phyloP scores from a whole-genome alignment of 2,888 invertebrate genomes.

The Volucella inanis region DNA sequence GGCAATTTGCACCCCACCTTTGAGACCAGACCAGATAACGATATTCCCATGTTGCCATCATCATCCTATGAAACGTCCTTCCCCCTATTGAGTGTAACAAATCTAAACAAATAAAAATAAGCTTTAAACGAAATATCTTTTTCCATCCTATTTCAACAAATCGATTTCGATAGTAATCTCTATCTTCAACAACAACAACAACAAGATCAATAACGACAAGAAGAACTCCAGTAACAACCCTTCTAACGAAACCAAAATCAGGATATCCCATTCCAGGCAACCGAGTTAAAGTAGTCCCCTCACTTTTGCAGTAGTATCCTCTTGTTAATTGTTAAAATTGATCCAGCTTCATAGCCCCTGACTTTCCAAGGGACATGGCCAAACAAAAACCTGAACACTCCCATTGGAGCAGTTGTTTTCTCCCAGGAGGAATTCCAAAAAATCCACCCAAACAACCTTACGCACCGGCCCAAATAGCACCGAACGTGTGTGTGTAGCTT shows the following conservation, averaged over 20 bases:
- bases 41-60: conserved; percentile 41
- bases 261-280: conserved; percentile 37
- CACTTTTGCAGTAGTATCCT: conserved; percentile 14
- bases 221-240: conserved; percentile 25
- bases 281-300: conserved; percentile 24
- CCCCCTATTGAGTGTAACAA: conserved; percentile 30
- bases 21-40: conserved; percentile 13
- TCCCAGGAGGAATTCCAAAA: conserved; percentile 25
- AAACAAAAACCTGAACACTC: conserved; percentile 31
- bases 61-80: conserved; percentile 29
- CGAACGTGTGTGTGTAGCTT: background rate
- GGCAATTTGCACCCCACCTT: background rate
- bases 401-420: conserved; percentile 49
- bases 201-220: background rate
- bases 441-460: conserved; percentile 1
- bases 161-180: conserved; percentile 70
- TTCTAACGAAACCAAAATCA: conserved; percentile 27
- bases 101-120: conserved; percentile 60
- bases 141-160: conserved; percentile 67
- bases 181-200: conserved; percentile 38
- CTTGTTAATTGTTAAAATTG: conserved; percentile 66
- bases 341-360: conserved; percentile 15
- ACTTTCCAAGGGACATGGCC: background rate
- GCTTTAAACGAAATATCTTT: conserved; percentile 62
- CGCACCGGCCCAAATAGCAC: too few relatives aligned